A percentile compares a stretch with the other conserved stretches of the same genome.
Evolutionary conservation across 1,140 invertebrate species (phyloP).

Genomic region (Onthophagus taurus): DNA sequence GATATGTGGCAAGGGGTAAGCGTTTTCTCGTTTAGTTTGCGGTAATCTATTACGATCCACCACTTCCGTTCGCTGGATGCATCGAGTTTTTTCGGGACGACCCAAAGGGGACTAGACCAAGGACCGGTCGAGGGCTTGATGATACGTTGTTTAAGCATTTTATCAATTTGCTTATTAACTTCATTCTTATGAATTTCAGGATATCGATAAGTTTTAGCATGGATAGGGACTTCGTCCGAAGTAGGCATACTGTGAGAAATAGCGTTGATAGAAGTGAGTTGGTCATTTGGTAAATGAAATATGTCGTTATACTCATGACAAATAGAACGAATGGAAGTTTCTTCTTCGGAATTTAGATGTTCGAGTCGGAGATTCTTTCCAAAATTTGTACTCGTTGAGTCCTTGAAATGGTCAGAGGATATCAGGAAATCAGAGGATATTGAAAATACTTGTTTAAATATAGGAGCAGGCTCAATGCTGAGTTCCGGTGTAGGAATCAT

Average conservation of each 20-base stretch:
- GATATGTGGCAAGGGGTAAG: no score
- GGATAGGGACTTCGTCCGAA: slow-evolving; percentile 5
- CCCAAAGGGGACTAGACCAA: slow-evolving; percentile 23
- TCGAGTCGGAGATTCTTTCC: no score
- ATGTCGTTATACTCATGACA: not conserved
- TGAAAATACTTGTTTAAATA: no score
- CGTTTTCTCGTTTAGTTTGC: no score
- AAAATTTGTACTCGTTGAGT: no score
- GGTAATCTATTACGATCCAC: no score
- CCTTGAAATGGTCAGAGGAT: no score
- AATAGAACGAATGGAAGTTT: not conserved
- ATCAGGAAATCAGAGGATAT: no score
- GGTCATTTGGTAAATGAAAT: not conserved
- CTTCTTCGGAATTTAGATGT: not conserved
- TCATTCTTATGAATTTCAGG: slow-evolving; percentile 19
- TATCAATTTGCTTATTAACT: slow-evolving; percentile 19
- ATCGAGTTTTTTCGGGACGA: slow-evolving; percentile 24
- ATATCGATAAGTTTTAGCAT: slow-evolving; percentile 19
- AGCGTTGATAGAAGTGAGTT: not conserved
- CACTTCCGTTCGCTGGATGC: slow-evolving; percentile 2
- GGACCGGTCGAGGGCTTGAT: slow-evolving; percentile 24
- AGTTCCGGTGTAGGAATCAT: no score
- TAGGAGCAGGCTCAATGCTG: no score
- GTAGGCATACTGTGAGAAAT: not conserved
- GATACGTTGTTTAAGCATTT: slow-evolving; percentile 20